Evolutionary conservation across 2,113 vertebrate genomes (phyloP), one percentile per base, ranked within the genome.

Genomic region (Apus apus): DNA sequence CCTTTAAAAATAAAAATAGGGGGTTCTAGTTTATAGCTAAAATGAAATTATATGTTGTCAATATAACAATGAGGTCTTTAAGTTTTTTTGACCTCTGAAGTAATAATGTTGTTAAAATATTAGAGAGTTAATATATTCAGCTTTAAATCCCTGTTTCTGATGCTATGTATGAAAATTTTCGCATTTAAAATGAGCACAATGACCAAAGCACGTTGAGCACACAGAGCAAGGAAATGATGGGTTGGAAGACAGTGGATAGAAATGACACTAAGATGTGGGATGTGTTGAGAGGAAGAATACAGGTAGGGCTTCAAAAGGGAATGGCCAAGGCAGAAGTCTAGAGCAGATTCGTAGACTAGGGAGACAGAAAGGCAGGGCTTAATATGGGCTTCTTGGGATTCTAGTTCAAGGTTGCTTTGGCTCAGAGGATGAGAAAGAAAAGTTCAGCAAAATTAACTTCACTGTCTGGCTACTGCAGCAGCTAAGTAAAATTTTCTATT

Each of bases 401-500:
- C 71, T 77, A 50, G 8, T 81, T 87, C 46, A 83, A 87, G 21
- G 22, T 13, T 89, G 9, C 30, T 92, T 34, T 19, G 8, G 36
- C 50, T 82, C 58, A 71, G 6, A 13, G 36, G 30, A 57, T 83
- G 25, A 71, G 43, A 73, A 53, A 50, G 23, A 75, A 61, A 80
- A 73, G n/a, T 57, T 78, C 32, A 74, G 8, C 22, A 60, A 77
- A 93, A 81, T 94, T 83, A 94, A 68, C 51, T 43, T 97, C 46
- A 99, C 98, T 98, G 98, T 94, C 97, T 97, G 84, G 98, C 98
- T 84, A 98, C 89, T 6, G 94, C 70, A 38, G 58, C 96, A 54
- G 98, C 98, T 93, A 97, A 96, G 75, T 98, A 98, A 60, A 98
- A 97, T 71, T 98, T 98, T 85, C 93, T 97, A 15, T 92, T 97